Base-by-base conservation (phyloP, 1,140 invertebrate genomes). In the Leptinotarsa undecemlineata region DNA sequence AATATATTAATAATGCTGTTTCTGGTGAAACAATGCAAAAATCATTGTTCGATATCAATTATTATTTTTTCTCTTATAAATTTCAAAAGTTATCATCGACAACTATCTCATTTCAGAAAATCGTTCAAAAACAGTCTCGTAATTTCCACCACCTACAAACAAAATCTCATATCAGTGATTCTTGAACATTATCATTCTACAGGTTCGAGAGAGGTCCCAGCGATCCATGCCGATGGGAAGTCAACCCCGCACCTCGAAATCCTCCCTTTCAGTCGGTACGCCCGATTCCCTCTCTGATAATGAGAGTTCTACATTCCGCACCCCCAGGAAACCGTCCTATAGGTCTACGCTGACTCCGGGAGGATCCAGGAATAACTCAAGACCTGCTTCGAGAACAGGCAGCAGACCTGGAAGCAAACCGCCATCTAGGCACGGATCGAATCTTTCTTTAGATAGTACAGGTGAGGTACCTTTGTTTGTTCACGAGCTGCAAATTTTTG, bases 341-440 rank as follows among this genome's bases (percentile, higher is more conserved):
- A 85, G 86, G 75, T 86, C 86, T 62, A 84, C 83, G 21, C 82
- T 90, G 77, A 91, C 90, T 68, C 90, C 90, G 17, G 89, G 89
- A 75, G 90, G 92, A 19, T 96, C 94, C 72, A 88, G 93, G 77
- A 89, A 88, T 71, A 88, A 90, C 72, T 91, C 90, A 63, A 86
- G 91, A 83, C 92, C 93, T 62, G 90, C 91, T 51, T 95, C 94
- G 62, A 88, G 94, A 81, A 92, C 94, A 68, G 90, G 92, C 48
- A 96, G 94, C 80, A 90, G 96, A 81, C 89, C 91, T 77, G 92
- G 93, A 62, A 94, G 94, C 48, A 96, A 96, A 85, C 95, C 96
- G 79, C 94, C 95, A 21, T 97, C 96, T 82, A 91, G 96, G 82
- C 94, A 97, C 82, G 96, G 95, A 75, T 98, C 96, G 48, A 96